These are phyloP conservation scores for Eucidaris tribuloides DNA, from an alignment of 35 echinoderm and acorn worm species.

Conservation along the genomic window DNA sequence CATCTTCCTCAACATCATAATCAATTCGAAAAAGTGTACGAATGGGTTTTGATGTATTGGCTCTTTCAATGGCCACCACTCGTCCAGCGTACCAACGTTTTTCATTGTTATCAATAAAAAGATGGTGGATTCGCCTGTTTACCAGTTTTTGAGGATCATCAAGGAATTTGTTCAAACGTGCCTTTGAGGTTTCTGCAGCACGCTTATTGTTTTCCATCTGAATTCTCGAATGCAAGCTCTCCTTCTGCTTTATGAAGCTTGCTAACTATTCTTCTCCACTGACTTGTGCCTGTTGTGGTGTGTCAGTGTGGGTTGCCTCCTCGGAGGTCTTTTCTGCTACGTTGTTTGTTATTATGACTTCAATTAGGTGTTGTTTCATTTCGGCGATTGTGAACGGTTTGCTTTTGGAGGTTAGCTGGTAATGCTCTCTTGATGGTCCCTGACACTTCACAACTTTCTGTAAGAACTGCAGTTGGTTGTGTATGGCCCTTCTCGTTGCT, in stretches of 20 bases:
- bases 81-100: not conserved
- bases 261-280: no score
- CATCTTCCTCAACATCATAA: conserved; percentile 15
- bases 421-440: conserved; percentile 24
- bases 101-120: not conserved
- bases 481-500: not conserved
- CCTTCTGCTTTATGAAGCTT: conserved; percentile 1
- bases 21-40: not conserved
- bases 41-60: not conserved
- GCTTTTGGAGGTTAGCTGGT: not conserved
- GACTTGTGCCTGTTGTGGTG: not conserved
- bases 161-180: not conserved
- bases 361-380: conserved; percentile 20
- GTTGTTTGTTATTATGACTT: conserved; percentile 5
- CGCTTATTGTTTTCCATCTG: conserved; percentile 19
- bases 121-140: conserved; percentile 2
- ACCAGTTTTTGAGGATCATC: not conserved
- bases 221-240: no score
- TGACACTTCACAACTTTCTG: conserved; percentile 11
- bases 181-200: not conserved
- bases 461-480: conserved; percentile 8
- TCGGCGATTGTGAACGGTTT: not conserved
- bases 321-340: not conserved
- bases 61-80: not conserved
- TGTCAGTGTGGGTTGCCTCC: not conserved